Conservation (phyloP, 2,888 invertebrate species). For the Volucella bombylans region DNA sequence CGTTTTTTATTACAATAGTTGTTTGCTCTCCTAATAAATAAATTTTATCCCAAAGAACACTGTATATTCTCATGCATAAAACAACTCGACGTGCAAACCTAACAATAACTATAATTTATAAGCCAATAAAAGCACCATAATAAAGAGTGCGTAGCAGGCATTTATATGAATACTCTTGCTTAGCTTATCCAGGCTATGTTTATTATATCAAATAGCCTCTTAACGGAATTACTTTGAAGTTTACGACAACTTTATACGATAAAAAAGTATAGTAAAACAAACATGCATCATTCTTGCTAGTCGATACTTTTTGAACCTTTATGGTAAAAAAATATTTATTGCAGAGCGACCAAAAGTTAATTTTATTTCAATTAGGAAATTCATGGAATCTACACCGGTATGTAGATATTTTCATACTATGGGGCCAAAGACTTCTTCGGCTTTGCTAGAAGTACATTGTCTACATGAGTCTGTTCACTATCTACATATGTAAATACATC, state of each 20-base stretch:
- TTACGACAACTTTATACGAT: conserved; percentile 52
- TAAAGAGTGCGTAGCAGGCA: conserved; percentile 37
- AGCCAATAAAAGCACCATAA: conserved; percentile 58
- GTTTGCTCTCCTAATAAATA: conserved; percentile 66
- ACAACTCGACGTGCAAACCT: conserved; percentile 69
- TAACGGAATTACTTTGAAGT: conserved; percentile 66
- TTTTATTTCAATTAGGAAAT: too few relatives aligned
- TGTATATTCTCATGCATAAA: conserved; percentile 67
- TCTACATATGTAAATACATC: too few relatives aligned
- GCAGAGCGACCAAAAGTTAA: too few relatives aligned
- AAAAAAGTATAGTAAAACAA: not conserved
- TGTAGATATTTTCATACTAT: too few relatives aligned
- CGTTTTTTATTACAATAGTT: conserved; percentile 63
- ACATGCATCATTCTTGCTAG: not conserved
- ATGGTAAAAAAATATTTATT: too few relatives aligned
- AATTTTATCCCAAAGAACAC: conserved; percentile 50
- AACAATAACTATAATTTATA: conserved; percentile 70
- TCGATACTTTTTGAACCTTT: too few relatives aligned
- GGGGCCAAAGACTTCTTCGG: too few relatives aligned
- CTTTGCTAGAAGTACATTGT: too few relatives aligned
- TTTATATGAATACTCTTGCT: not conserved
- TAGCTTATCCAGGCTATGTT: conserved; percentile 11
- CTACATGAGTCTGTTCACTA: too few relatives aligned
- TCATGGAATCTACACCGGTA: too few relatives aligned
- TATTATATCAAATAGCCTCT: conserved; percentile 59